phyloP scores from a whole-genome alignment of 2,797 vertebrate species.

The Eospalax fontanierii region DNA sequence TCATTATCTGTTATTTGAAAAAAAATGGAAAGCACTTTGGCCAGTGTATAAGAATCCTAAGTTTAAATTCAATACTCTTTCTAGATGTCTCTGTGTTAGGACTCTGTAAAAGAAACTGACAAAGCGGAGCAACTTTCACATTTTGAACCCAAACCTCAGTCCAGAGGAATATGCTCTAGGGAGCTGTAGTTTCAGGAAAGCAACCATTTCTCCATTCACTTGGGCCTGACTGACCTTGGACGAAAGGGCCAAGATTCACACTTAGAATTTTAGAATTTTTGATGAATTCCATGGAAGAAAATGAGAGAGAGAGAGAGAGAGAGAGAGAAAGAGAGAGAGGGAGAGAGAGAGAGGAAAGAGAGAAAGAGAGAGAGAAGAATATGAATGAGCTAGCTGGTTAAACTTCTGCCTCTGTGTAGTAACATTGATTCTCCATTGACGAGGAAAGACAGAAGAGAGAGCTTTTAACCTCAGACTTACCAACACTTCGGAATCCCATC shows the following conservation, averaged over 20 bases:
- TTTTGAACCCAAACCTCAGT: background rate
- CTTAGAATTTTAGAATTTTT: constrained; percentile 24
- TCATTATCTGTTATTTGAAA: background rate
- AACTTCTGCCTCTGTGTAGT: background rate
- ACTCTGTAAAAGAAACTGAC: constrained; percentile 46
- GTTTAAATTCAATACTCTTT: background rate
- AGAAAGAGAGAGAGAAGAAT: background rate
- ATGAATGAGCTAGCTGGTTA: background rate
- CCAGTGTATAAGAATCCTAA: constrained; percentile 13
- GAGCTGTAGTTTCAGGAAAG: background rate
- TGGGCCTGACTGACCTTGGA: constrained; percentile 12
- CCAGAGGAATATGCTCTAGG: background rate
- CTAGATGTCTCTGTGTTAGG: constrained; percentile 31
- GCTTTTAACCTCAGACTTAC: background rate
- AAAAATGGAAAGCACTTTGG: constrained; percentile 50
- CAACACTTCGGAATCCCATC: background rate
- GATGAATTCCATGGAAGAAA: constrained; percentile 20
- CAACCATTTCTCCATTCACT: background rate
- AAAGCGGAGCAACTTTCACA: background rate
- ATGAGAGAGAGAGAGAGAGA: background rate
- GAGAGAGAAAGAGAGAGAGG: background rate
- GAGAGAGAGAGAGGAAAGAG: too few relatives aligned
- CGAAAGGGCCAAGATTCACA: background rate
- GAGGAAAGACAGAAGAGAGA: background rate
- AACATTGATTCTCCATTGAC: background rate